These are phyloP conservation scores for Anolis apletophallus DNA, from an alignment of 2,797 vertebrate species.

Conservation along the genomic window DNA sequence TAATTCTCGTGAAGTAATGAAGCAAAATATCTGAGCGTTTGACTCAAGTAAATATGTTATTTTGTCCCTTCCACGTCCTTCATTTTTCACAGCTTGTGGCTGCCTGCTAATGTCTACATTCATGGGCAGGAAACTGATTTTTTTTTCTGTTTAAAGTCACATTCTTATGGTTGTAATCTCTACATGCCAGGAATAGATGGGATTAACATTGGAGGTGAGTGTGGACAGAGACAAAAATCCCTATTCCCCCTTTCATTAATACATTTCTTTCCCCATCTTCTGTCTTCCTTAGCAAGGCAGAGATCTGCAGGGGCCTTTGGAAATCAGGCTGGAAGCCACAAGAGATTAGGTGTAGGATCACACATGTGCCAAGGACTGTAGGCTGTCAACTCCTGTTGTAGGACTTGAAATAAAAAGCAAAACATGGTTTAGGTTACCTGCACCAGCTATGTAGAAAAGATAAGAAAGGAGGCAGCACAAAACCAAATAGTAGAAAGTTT, in stretches of 20 bases:
- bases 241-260: too few species aligned
- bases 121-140: too few species aligned
- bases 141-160: too few species aligned
- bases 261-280: background rate
- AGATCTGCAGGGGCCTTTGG: background rate
- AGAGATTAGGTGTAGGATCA: background rate
- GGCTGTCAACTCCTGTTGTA: background rate
- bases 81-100: background rate
- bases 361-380: background rate
- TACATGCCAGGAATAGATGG: too few species aligned
- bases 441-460: background rate
- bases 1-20: too few species aligned
- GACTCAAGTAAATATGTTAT: too few species aligned
- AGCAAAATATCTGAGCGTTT: too few species aligned
- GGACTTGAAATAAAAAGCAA: background rate
- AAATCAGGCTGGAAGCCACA: background rate
- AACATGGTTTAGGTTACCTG: background rate
- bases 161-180: too few species aligned
- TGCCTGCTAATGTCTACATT: too few species aligned
- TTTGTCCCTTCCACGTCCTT: too few species aligned
- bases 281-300: background rate
- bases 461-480: background rate
- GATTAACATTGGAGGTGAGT: background rate
- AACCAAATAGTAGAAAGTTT: background rate
- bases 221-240: too few species aligned